These are phyloP conservation scores for Sicus ferrugineus DNA, from an alignment of 2,888 invertebrate genomes.

Conservation along the genomic window DNA sequence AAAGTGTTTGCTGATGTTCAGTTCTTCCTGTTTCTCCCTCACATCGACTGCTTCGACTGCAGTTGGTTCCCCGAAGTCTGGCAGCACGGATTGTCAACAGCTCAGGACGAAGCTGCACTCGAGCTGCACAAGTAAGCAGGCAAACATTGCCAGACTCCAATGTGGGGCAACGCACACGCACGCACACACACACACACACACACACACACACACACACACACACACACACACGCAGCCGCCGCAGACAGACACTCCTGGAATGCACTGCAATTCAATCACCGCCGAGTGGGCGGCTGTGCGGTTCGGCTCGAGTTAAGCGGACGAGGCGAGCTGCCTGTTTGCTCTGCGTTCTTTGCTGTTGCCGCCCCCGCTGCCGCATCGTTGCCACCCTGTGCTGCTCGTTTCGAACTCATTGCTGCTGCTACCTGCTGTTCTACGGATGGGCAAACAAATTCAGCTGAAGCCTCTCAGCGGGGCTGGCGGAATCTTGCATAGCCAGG, in stretches of 20 bases:
- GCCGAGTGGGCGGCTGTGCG: not conserved
- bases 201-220: slow-evolving; percentile 5
- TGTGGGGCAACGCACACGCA: not conserved
- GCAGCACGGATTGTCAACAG: slow-evolving; percentile 15
- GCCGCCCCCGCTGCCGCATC: not conserved
- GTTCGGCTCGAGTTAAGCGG: no score
- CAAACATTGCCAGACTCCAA: slow-evolving; percentile 4
- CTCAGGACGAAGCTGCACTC: not conserved
- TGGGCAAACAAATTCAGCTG: slow-evolving; percentile 15
- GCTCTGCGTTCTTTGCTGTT: no score
- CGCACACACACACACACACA: slow-evolving; percentile 14
- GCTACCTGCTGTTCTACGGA: slow-evolving; percentile 31
- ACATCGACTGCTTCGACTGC: not conserved
- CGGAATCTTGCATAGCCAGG: not conserved
- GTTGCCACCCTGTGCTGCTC: not conserved
- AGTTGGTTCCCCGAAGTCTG: slow-evolving; percentile 2
- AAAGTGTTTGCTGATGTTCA: not conserved
- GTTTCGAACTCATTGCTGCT: no score
- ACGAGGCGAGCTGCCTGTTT: no score
- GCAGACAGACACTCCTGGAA: not conserved
- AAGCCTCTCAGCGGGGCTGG: not conserved
- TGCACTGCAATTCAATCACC: not conserved
- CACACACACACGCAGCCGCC: not conserved
- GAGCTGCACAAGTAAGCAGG: slow-evolving; percentile 15
- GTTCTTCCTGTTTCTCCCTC: not conserved